Evolutionary conservation across 2,797 vertebrate genomes (phyloP), one percentile per base, ranked within the genome.

Genomic region (Chloroceryle inda): DNA sequence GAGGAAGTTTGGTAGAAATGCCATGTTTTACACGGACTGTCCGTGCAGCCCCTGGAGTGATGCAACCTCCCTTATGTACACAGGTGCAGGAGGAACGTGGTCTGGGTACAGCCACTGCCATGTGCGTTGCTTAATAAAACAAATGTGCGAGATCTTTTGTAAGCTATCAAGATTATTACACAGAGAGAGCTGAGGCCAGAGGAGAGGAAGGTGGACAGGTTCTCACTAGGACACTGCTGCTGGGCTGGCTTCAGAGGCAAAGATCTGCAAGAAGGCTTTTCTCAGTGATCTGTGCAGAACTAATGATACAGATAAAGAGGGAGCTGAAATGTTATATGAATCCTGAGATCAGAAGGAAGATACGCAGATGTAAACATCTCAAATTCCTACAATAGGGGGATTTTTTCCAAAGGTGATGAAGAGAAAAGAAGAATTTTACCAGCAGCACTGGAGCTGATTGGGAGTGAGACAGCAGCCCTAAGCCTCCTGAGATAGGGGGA

Each of bases 331-430:
- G 38, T 13, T 74, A 26, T 5, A 61, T 1, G 11, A 40, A 75
- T 56, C 72, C 71, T 55, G 91, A 93, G 80, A 94, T 90, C 89
- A 80, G 85, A 90, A 47, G 44, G 42, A 55, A 92, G 94, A 93
- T 88, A 85, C 92, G 85, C 67, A 95, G 85, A 92, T 88, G 83
- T 90, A 95, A 96, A 94, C 89, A 96, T 71, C 68, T 92, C 74
- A 27, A 22, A 81, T 87, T 81, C 78, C 83, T 92, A 56, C 79
- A 92, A 76, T 73, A 66, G 53, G 47, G 68, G 31, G 22, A 76
- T 69, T 80, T 94, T 83, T 94, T 92, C 63, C 18, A 2, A 71
- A 92, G 84, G 80, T 89, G 89, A 66, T 73, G 71, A 87, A 77
- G 40, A 86, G 79, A 88, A 89, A 91, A 58, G 50, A 78, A 81